A percentile compares a stretch with the other conserved stretches of the same genome.
Evolutionary conservation across 2,888 invertebrate species (phyloP).

Genomic region (Rosalia funebris): DNA sequence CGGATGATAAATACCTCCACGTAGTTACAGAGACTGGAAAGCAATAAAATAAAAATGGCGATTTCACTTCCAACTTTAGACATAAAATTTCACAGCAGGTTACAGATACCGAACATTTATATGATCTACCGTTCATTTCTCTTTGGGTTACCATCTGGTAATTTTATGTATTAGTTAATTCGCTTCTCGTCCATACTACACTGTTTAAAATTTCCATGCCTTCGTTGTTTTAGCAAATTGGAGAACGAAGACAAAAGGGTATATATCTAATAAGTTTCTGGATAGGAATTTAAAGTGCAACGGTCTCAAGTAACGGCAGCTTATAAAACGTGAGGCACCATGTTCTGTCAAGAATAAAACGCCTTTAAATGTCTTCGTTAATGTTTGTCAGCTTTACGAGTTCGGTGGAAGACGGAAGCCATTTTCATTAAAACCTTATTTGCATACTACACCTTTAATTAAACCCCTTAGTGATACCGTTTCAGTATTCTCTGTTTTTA

Average conservation of each 20-base stretch:
- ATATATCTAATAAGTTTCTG: background rate
- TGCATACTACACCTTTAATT: conserved; percentile 41
- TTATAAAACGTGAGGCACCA: conserved; percentile 20
- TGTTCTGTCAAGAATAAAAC: conserved; percentile 41
- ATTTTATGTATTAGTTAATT: conserved; percentile 46
- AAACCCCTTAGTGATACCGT: conserved; percentile 20
- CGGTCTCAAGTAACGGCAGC: background rate
- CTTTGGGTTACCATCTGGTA: conserved; percentile 49
- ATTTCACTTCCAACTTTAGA: conserved; percentile 53
- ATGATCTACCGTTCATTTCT: conserved; percentile 42
- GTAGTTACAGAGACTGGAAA: background rate
- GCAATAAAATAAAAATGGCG: conserved; percentile 49
- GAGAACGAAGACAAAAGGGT: too few species aligned
- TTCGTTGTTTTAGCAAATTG: too few species aligned
- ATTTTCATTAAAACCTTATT: conserved; percentile 42
- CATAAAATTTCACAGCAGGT: conserved; percentile 57
- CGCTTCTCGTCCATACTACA: conserved; percentile 21
- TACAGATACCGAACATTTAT: conserved; percentile 51
- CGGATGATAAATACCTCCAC: background rate
- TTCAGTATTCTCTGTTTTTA: conserved; percentile 17
- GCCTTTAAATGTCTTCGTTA: conserved; percentile 41
- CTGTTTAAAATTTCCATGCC: conserved; percentile 7
- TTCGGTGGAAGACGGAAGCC: conserved; percentile 35
- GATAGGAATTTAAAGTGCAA: background rate
- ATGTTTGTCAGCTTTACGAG: conserved; percentile 34